Conservation (phyloP, 2,888 invertebrate species). For the Tethea ocularis region DNA sequence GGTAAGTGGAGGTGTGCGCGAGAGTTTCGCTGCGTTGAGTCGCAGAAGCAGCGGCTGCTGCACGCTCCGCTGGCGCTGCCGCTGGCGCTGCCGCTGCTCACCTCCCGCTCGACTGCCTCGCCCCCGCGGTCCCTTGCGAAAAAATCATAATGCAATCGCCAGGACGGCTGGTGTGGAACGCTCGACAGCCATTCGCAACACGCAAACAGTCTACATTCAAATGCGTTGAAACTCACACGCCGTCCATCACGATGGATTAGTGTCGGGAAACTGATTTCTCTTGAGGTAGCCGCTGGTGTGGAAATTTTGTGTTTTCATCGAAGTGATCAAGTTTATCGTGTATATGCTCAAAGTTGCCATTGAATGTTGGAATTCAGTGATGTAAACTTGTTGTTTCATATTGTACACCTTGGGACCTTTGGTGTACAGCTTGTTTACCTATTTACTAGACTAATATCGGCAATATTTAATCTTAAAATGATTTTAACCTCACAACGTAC, state of each 20-base stretch:
- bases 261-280: constrained; percentile 78
- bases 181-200: constrained; percentile 72
- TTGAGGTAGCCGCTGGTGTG: constrained; percentile 63
- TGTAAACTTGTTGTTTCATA: constrained; percentile 58
- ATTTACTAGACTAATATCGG: not conserved
- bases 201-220: constrained; percentile 81
- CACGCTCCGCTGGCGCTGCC: constrained; percentile 74
- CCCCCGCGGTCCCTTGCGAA: constrained; percentile 81
- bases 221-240: constrained; percentile 82
- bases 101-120: constrained; percentile 61
- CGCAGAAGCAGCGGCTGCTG: constrained; percentile 71
- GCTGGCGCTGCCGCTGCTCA: constrained; percentile 56
- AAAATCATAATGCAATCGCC: constrained; percentile 83
- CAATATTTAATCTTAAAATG: not conserved
- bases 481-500: not conserved
- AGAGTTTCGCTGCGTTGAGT: constrained; percentile 71
- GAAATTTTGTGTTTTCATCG: constrained; percentile 55
- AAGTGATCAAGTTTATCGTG: constrained; percentile 42
- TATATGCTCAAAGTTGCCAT: constrained; percentile 67
- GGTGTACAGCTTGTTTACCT: not conserved
- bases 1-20: constrained; percentile 45
- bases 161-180: constrained; percentile 82
- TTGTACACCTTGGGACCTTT: not conserved
- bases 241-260: constrained; percentile 79
- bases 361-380: constrained; percentile 75